Base-by-base conservation (phyloP, 2,797 vertebrate genomes). In the Darevskia mixta region DNA sequence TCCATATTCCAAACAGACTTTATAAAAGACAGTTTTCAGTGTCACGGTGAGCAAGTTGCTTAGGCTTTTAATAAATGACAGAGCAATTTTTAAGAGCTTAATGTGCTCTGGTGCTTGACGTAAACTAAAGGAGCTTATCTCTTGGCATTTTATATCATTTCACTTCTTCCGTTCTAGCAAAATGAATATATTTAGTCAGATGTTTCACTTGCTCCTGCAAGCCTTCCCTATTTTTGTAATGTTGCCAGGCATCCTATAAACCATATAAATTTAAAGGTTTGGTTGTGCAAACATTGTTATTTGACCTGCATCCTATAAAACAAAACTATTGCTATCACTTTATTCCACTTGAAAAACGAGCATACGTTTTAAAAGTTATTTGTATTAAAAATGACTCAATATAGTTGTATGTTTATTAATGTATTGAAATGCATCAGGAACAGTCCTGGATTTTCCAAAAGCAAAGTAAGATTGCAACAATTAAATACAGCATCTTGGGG, bases 51-150 rank as follows among this genome's bases (percentile, higher is more conserved):
- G 92, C 78, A 92, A 90, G n/a, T 94, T 94, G 25, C 79, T 90
- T 82, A 89, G 71, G 69, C 29, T 91, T 45, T 91, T 89, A 89
- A 83, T 8, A 82, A 91, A 92, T 87, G 91, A 90, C 85, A 91
- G 87, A 92, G 80, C 78, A 91, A 67, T 93, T 95, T 94, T 93
- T 86, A 90, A 94, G 86, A 85, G 79, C 73, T 93, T 94, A 75
- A 38, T 90, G 32, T 89, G 35, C 86, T 89, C 69, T 86, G 79
- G 77, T 2, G 0, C 79, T 93, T 90, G 87, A 87, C 1, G 2
- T 85, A 90, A 87, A 87, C 0, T 17, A 89, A 92, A 93, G 90
- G 86, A 75, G 88, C 91, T 92, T 95, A 93, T 87, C 86, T 92
- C 73, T 91, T 90, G 78, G 38, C 67, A 83, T 87, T 93, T 86